Percentiles rank a stretch among this genome's conserved stretches.
phyloP scores from a whole-genome alignment of 2,113 vertebrate genomes.

The Nasalis larvatus region DNA sequence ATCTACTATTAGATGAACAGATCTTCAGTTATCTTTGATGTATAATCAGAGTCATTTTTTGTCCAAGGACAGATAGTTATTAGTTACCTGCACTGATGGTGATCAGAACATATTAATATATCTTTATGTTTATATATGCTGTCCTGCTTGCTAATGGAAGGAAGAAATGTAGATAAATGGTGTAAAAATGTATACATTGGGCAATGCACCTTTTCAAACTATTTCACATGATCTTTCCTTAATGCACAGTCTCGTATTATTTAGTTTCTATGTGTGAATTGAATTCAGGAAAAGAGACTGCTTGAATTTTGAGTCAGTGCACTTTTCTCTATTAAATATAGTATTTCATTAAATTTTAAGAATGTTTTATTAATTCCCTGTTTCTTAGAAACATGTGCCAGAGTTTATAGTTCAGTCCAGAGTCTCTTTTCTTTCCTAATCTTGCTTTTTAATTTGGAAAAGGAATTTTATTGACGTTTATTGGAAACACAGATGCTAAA shows the following conservation, averaged over 20 bases:
- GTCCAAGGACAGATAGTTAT: neutral
- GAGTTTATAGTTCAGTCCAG: neutral
- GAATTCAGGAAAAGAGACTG: neutral
- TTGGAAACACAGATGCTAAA: neutral
- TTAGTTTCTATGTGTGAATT: neutral
- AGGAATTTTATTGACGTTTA: conserved; percentile 19
- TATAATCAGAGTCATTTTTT: neutral
- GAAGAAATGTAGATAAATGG: neutral
- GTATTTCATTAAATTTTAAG: neutral
- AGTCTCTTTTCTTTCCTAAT: neutral
- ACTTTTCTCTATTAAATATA: neutral
- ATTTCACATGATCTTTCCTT: neutral
- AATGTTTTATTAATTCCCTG: neutral
- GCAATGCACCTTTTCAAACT: neutral
- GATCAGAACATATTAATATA: neutral
- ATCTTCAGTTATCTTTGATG: neutral
- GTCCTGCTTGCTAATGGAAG: neutral
- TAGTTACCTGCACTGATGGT: neutral
- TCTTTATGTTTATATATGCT: neutral
- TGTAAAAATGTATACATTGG: neutral
- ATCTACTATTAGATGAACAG: neutral
- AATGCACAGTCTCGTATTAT: neutral
- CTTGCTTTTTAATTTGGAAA: conserved; percentile 12
- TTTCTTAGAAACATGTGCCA: neutral
- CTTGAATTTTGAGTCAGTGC: neutral